These are phyloP conservation scores for Sitodiplosis mosellana DNA, from an alignment of 1,140 invertebrate species.

Conservation along the genomic window DNA sequence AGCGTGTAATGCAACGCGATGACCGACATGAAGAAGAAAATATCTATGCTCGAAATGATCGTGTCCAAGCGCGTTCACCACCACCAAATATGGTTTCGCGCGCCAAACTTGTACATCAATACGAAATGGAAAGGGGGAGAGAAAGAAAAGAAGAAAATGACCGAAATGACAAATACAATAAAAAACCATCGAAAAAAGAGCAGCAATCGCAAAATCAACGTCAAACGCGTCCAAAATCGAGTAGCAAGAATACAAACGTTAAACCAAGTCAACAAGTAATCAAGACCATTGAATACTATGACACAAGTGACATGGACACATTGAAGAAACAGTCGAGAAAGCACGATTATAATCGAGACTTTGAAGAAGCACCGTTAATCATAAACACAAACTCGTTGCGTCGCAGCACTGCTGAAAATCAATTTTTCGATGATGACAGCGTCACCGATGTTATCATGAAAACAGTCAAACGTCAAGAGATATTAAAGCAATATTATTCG, in stretches of 20 bases:
- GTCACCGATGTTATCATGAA: constrained; percentile 41
- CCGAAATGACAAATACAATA: constrained; percentile 1
- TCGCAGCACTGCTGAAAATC: constrained; percentile 20
- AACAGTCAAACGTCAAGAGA: constrained; percentile 46
- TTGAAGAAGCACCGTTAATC: constrained; percentile 2
- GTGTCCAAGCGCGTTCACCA: too few relatives aligned
- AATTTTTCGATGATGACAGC: constrained; percentile 38
- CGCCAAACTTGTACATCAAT: too few relatives aligned
- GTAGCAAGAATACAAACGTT: background rate
- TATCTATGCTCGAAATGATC: too few relatives aligned
- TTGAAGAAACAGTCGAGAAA: constrained; percentile 14
- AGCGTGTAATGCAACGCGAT: background rate
- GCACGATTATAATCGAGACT: constrained; percentile 1
- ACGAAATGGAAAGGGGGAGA: too few relatives aligned
- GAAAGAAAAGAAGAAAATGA: too few relatives aligned
- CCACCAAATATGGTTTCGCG: too few relatives aligned
- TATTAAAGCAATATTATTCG: constrained; percentile 44
- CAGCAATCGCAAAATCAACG: constrained; percentile 3
- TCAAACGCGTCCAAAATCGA: constrained; percentile 8
- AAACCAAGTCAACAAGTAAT: constrained; percentile 24
- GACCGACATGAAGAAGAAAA: background rate
- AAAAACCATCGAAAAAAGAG: background rate
- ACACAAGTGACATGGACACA: constrained; percentile 15
- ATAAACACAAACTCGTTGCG: background rate
- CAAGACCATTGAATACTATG: constrained; percentile 24